Evolutionary conservation across 2,888 invertebrate genomes (phyloP).

Genomic region (Callinectes sapidus): DNA sequence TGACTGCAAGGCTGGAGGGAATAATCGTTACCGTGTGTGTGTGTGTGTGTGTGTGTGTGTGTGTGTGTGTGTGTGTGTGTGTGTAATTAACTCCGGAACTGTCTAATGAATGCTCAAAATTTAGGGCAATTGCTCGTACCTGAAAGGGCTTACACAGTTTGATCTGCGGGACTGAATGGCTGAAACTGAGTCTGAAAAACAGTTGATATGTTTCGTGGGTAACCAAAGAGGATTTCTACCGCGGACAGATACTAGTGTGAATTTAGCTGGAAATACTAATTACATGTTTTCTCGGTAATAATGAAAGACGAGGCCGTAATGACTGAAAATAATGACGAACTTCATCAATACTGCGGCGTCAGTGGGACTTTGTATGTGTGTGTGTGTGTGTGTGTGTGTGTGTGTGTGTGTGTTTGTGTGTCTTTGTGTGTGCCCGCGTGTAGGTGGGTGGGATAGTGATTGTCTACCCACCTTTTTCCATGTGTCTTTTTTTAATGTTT

Average conservation of each 20-base stretch:
- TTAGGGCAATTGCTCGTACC: constrained; percentile 4
- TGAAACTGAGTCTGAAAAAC: background rate
- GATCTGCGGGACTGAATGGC: background rate
- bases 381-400: background rate
- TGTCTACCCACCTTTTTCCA: background rate
- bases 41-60: constrained; percentile 18
- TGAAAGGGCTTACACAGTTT: constrained; percentile 13
- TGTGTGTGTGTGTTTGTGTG: background rate
- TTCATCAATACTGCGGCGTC: background rate
- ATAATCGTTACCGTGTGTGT: background rate
- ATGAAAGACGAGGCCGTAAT: constrained; percentile 5
- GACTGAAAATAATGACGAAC: constrained; percentile 2
- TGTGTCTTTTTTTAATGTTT: background rate
- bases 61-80: background rate
- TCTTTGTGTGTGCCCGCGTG: no score
- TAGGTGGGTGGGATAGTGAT: no score
- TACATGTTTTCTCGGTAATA: constrained; percentile 19
- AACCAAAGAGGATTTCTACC: background rate
- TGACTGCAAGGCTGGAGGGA: background rate
- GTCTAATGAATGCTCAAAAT: background rate
- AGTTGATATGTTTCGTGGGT: background rate
- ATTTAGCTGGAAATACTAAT: constrained; percentile 19
- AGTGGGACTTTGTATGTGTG: background rate
- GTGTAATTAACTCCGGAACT: background rate
- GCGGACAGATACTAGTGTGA: background rate